Evolutionary conservation across 1,140 invertebrate species (phyloP), one percentile per base, ranked within the genome.

Genomic region (Oscheius sp.): DNA sequence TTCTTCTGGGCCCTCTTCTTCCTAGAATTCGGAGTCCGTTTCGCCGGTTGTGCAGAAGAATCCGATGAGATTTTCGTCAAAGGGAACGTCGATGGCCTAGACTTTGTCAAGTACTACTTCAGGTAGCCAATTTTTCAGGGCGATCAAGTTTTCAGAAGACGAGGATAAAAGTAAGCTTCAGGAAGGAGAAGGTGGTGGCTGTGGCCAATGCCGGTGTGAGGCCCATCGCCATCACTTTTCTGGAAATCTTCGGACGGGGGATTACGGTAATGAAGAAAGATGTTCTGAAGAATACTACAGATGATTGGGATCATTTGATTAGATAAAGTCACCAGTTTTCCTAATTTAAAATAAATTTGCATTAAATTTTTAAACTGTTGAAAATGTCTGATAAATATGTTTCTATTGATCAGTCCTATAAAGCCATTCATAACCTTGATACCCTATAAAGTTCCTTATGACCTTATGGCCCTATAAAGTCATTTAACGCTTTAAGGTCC

Each of bases 1-100:
- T 74, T 58, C 29, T 74, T 74, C 55, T 74, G 72, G 72, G 45
- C 72, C 15, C 55, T 74, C 1, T 73, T 73, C 63, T 73, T 73
- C 36, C 67, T 73, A n/a, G 71, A 72, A 4, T 66, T 66, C 28
- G 71, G 71, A 15, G 1, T 73, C 13, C 67, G 58, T n/a, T 67
- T 67, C 36, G 38, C 71, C 13, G 71, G 71, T 3, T 68, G 34
- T 36, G 38, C 49, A 20, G 38, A 68, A 26, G 72, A 42, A 23
- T 55, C n/a, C 59, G 38, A 35, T 34, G 65, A 74, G n/a, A 69
- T 58, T 18, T 46, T 61, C 29, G 55, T 52, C n/a, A 64, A 61
- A 29, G 72, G 72, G 28, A 65, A 74, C 29, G 32, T 59, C 1
- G 72, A 74, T 26, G 29, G 38, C n/a, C 32, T 73, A 15, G 46